Base-by-base conservation (phyloP, 2,888 invertebrate genomes). In the Cheilosia grossa region DNA sequence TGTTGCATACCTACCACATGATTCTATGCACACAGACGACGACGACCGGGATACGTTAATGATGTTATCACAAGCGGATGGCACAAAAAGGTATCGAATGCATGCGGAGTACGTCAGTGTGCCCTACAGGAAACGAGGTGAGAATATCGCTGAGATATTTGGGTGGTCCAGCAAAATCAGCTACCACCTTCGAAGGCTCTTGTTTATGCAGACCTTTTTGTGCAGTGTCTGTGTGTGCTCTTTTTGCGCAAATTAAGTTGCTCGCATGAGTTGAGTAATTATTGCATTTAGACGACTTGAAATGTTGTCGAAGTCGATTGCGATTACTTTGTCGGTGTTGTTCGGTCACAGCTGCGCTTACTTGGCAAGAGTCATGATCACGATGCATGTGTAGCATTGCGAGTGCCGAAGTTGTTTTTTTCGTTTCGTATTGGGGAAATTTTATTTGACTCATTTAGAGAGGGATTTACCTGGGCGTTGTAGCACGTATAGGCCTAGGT, bases 101-200 rank as follows among this genome's bases (percentile, higher is more conserved):
- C 79, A 79, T 79, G 83, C 74, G 70, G 79, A 53, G 73, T 74
- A 69, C 58, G 79, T 74, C 73, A 79, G 69, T 74, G 69, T 74
- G 83, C 78, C 49, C 78, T 40, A 79, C 78, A 83, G 83, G 83
- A 83, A 83, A 74, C 79, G 79, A 83, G 83, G 83, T 79, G 83
- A 83, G 83, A 79, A 83, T 79, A 69, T 73, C 72, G 47, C 33
- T 75, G 10, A 24, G 44, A 42, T 17, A 63, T 79, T 83, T 83
- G 79, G 83, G 83, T 83, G 83, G 83, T 83, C 83, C 42, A 1
- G 17, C 44, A 40, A 70, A 69, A 56, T 66, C 59, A 42, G 82
- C 77, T 72, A 67, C 77, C 78, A 63, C 73, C 78, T 64, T 64
- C 72, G 58, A 47, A 64, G 54, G 53, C 13, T 6, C 27, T 37